These are phyloP conservation scores for Meteorus colon DNA, from an alignment of 2,888 invertebrate species.

Conservation along the genomic window DNA sequence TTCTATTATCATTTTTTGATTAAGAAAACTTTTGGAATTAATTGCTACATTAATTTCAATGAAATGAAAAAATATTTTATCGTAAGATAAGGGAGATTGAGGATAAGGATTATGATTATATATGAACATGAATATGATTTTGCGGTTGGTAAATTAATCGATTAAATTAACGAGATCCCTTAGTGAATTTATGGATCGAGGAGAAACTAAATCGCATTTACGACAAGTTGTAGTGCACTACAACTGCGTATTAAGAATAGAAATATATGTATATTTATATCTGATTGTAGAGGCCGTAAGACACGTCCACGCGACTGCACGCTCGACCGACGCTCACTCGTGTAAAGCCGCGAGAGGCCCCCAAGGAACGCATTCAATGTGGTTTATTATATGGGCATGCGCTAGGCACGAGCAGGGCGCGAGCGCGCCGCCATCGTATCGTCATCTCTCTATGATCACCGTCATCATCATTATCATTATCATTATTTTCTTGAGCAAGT, in stretches of 20 bases:
- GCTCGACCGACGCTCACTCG: slow-evolving; percentile 40
- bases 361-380: slow-evolving; percentile 34
- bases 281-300: slow-evolving; percentile 14
- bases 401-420: slow-evolving; percentile 61
- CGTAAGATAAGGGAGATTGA: not conserved
- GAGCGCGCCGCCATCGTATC: slow-evolving; percentile 57
- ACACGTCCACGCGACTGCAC: slow-evolving; percentile 42
- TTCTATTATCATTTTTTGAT: slow-evolving; percentile 12
- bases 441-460: slow-evolving; percentile 50
- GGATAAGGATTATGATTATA: slow-evolving; percentile 6
- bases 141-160: slow-evolving; percentile 5
- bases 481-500: slow-evolving; percentile 25
- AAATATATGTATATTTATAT: slow-evolving; percentile 5
- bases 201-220: slow-evolving; percentile 24
- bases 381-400: slow-evolving; percentile 49
- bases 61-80: not conserved
- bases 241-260: slow-evolving; percentile 5
- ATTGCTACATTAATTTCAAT: slow-evolving; percentile 5
- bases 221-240: slow-evolving; percentile 7
- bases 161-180: slow-evolving; percentile 5
- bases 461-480: slow-evolving; percentile 47
- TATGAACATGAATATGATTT: not conserved
- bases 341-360: slow-evolving; percentile 35
- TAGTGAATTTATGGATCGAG: slow-evolving; percentile 4
- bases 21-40: not conserved